Conservation (phyloP, 92 coral and sea anemone species). For the Phymanthus crucifer region DNA sequence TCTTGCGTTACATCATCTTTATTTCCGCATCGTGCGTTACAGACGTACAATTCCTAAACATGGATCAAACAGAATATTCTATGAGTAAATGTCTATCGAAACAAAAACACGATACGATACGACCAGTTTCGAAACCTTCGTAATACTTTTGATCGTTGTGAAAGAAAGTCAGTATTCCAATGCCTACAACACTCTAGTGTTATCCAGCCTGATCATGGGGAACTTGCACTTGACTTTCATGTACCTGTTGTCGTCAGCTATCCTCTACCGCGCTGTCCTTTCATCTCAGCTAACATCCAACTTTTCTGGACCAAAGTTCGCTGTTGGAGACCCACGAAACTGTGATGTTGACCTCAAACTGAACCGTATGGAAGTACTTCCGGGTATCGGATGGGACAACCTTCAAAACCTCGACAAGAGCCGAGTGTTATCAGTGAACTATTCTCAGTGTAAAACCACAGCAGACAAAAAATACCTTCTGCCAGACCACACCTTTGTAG, state of each 20-base stretch:
- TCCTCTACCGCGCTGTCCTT: not conserved
- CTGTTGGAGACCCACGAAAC: conserved; percentile 51
- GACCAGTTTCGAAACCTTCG: not conserved
- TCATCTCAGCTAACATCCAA: not conserved
- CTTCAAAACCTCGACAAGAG: conserved; percentile 77
- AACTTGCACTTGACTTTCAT: not conserved
- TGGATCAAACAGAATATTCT: not conserved
- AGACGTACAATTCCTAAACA: not conserved
- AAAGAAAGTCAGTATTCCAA: not conserved
- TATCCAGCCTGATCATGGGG: not conserved
- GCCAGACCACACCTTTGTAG: conserved; percentile 77
- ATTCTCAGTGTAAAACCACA: conserved; percentile 76
- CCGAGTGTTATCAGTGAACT: conserved; percentile 62
- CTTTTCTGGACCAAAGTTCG: not conserved
- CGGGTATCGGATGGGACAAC: conserved; percentile 87
- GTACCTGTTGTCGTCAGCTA: not conserved
- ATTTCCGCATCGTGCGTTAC: not conserved
- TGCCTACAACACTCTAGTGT: not conserved
- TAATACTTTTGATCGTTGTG: not conserved
- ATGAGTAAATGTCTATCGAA: not conserved
- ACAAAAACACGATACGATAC: not conserved
- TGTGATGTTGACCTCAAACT: conserved; percentile 18
- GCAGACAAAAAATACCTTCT: conserved; percentile 77
- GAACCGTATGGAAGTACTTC: conserved; percentile 61
- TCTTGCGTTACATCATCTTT: not conserved